phyloP scores from a whole-genome alignment of 53 echinoderm and acorn worm genomes.

The Temnopleurus reevesii region DNA sequence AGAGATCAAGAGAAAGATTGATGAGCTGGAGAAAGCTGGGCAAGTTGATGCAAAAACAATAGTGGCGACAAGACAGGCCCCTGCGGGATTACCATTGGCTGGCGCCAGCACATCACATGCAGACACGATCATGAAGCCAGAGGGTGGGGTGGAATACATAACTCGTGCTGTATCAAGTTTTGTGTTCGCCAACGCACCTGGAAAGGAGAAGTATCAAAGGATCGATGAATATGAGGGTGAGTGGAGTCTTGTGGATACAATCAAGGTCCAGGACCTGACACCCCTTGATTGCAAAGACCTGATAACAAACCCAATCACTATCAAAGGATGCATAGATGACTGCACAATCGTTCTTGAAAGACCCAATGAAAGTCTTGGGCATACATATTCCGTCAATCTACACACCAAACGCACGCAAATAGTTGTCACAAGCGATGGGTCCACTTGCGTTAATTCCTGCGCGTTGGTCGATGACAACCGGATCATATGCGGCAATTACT shows the following conservation, averaged over 20 bases:
- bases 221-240: constrained; percentile 1
- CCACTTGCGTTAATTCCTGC: neutral
- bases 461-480: neutral
- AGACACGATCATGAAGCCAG: neutral
- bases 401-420: neutral
- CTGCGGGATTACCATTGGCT: neutral
- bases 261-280: neutral
- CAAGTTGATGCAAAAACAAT: neutral
- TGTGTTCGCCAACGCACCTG: neutral
- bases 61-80: neutral
- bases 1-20: neutral
- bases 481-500: constrained; percentile 12
- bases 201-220: neutral
- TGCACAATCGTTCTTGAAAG: neutral
- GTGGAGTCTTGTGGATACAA: neutral
- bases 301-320: too few species aligned
- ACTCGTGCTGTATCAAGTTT: neutral
- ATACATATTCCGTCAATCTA: neutral
- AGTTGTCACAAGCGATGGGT: neutral
- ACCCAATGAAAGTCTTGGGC: neutral
- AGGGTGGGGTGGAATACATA: neutral
- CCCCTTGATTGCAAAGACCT: too few species aligned
- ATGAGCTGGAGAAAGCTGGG: neutral
- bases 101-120: neutral
- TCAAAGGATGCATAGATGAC: neutral